Conservation (phyloP, 2,113 vertebrate genomes). For the Copsychus sechellarum region DNA sequence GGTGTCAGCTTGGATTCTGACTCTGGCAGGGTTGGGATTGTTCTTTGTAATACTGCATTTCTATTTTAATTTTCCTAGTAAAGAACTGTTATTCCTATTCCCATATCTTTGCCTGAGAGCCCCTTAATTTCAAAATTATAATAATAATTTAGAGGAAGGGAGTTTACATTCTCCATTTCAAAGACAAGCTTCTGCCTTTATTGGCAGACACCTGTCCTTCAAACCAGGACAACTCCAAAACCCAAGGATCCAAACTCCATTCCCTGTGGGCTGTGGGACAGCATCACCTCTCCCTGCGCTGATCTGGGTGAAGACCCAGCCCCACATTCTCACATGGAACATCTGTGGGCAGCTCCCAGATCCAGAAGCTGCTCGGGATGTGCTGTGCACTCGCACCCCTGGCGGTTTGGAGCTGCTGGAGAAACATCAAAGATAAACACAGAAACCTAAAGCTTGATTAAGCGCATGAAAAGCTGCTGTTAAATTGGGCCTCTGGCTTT, state of each 20-base stretch:
- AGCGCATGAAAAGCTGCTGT: background rate
- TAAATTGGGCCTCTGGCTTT: background rate
- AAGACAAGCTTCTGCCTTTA: no score
- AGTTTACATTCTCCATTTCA: no score
- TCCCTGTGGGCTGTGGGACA: background rate
- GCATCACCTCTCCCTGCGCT: accelerated
- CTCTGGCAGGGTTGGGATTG: no score
- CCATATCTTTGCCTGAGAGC: no score
- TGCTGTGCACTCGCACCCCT: background rate
- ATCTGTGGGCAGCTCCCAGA: background rate
- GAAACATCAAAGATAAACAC: background rate
- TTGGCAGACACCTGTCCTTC: no score
- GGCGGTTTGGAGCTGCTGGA: background rate
- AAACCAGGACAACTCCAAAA: background rate
- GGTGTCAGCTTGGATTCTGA: no score
- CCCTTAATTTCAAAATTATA: no score
- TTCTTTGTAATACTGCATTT: no score
- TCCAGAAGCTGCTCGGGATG: background rate
- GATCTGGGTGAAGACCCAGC: background rate
- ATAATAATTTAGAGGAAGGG: no score
- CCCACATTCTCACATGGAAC: background rate
- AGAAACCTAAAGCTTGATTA: background rate
- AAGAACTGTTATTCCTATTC: no score
- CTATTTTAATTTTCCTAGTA: no score
- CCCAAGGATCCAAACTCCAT: background rate